A percentile compares a stretch with the other conserved stretches of the same genome.
These are phyloP conservation scores for Sardinella longiceps DNA, from an alignment of 2,797 vertebrate species.

Conservation along the genomic window DNA sequence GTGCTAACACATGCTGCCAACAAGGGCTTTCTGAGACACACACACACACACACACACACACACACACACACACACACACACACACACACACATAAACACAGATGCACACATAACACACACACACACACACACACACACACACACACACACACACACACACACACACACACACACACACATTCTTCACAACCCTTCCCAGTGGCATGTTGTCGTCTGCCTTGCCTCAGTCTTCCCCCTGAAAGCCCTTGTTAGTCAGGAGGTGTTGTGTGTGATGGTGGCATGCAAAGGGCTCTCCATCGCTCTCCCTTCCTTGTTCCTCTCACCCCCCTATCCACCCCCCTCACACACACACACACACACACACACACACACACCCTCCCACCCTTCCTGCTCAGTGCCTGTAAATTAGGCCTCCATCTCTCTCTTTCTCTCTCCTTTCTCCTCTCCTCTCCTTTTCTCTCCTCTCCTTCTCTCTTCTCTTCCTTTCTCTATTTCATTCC, in stretches of 20 bases:
- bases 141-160: slow-evolving; percentile 13
- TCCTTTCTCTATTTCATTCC: background rate
- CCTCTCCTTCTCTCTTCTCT: background rate
- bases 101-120: too few relatives aligned
- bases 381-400: background rate
- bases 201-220: slow-evolving; percentile 30
- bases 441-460: too few relatives aligned
- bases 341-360: too few relatives aligned
- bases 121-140: slow-evolving; percentile 32
- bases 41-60: slow-evolving; percentile 32
- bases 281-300: background rate
- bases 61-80: slow-evolving; percentile 33
- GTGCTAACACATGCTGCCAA: background rate
- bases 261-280: slow-evolving; percentile 56
- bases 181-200: slow-evolving; percentile 33
- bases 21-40: background rate
- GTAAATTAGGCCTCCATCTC: background rate
- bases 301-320: background rate
- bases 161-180: slow-evolving; percentile 33
- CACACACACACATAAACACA: too few relatives aligned
- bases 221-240: slow-evolving; percentile 64
- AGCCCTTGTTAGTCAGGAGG: slow-evolving; percentile 81
- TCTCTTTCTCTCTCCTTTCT: background rate
- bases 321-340: background rate
- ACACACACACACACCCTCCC: too few relatives aligned